phyloP scores from a whole-genome alignment of 2,888 invertebrate genomes.

The Athrips mouffetella region DNA sequence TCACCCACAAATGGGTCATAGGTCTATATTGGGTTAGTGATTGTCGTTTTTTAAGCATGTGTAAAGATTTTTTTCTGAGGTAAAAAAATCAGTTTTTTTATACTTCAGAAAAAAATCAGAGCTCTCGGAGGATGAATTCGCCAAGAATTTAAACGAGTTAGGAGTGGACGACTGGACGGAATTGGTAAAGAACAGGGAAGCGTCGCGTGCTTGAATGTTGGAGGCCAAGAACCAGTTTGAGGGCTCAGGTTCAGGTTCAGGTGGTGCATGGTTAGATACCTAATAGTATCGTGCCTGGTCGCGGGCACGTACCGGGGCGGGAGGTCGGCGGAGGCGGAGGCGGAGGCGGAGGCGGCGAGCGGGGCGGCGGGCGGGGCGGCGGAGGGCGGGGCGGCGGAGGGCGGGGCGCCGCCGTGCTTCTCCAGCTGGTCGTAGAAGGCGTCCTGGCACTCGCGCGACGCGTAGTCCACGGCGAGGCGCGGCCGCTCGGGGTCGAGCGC shows the following conservation, averaged over 20 bases:
- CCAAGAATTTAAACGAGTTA: too few relatives aligned
- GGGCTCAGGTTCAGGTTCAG: background rate
- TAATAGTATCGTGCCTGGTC: constrained; percentile 56
- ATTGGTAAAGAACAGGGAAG: too few relatives aligned
- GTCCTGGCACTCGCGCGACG: constrained; percentile 96
- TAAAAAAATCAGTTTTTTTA: too few relatives aligned
- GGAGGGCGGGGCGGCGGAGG: constrained; percentile 69
- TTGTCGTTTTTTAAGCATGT: too few relatives aligned
- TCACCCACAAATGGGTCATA: too few relatives aligned
- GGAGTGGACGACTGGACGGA: too few relatives aligned
- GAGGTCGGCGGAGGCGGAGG: constrained; percentile 54
- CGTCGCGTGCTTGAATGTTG: too few relatives aligned
- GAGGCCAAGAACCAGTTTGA: too few relatives aligned
- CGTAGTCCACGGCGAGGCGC: constrained; percentile 89
- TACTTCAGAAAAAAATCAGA: too few relatives aligned
- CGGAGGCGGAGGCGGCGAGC: constrained; percentile 76
- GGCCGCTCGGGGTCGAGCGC: constrained; percentile 80
- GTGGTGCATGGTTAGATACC: constrained; percentile 32
- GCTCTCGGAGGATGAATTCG: too few relatives aligned
- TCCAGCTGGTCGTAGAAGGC: constrained; percentile 95
- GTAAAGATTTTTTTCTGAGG: too few relatives aligned
- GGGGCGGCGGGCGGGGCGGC: constrained; percentile 47
- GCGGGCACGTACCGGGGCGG: constrained; percentile 54
- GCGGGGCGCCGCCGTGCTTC: constrained; percentile 81
- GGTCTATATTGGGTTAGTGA: too few relatives aligned